Evolutionary conservation across 1,140 invertebrate species (phyloP), one percentile per base, ranked within the genome.

Genomic region (Dreissena rostriformis): DNA sequence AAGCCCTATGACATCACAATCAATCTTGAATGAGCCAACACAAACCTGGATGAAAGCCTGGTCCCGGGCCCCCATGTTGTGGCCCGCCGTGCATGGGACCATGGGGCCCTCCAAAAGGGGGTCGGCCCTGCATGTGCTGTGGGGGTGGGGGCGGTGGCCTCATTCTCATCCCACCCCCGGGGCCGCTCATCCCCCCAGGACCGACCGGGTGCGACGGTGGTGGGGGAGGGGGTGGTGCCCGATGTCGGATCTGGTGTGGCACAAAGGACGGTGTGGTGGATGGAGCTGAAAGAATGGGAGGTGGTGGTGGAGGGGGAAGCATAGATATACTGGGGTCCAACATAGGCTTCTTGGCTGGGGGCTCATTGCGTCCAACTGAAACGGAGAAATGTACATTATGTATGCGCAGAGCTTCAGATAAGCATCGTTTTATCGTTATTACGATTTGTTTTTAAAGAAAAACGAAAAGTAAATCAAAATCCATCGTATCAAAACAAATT

Each of bases 211-310:
- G 57, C 15, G 75, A 52, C 7, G 82, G 76, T 17, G 76, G 82
- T 61, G 75, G 83, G 7, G 83, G 77, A 22, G 83, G 75, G 26
- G 83, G 77, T 24, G 83, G 75, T n/a, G 77, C 52, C 22, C 83
- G 65, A 29, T 76, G 67, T 52, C 76, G 68, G 19, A 85, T 19
- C 51, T 80, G 75, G 24, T 57, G 76, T n/a, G 77, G 83, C 4
- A 85, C 61, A 26, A 79, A 79, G 6, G 83, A 74, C 14, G 83
- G 70, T 28, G 68, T 55, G 22, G 76, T 22, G 26, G 71, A 17
- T 17, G 63, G 29, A 52, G 82, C 17, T 29, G 70, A 61, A 2
- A 61, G 10, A 14, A 24, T 15, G 28, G 83, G 83, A 19, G 77
- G 83, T 29, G 70, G 83, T 24, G 83, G 83, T n/a, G 83, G 83